A percentile compares a stretch with the other conserved stretches of the same genome.
phyloP scores from a whole-genome alignment of 2,113 vertebrate species.

The Gallinago paraguaiae region DNA sequence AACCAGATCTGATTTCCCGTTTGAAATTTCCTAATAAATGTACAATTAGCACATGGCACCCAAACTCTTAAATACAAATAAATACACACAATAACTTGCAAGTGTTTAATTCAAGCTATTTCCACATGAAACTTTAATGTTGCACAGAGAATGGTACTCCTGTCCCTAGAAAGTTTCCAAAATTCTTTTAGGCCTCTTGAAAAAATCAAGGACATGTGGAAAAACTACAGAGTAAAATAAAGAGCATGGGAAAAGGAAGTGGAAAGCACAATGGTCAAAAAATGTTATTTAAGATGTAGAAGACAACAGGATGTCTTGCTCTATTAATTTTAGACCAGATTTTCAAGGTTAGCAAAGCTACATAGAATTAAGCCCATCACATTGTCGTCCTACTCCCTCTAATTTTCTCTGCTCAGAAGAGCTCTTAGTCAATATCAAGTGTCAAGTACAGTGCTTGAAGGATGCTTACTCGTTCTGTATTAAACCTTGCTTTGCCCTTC shows the following conservation, averaged over 20 bases:
- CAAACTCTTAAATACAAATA: background rate
- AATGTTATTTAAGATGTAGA: background rate
- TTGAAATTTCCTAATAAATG: background rate
- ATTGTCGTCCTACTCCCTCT: background rate
- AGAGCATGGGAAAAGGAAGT: background rate
- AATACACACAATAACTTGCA: background rate
- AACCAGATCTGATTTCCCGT: background rate
- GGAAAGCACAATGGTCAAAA: background rate
- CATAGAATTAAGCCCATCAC: background rate
- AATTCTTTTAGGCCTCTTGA: background rate
- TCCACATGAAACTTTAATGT: background rate
- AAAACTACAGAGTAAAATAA: background rate
- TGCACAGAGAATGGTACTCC: background rate
- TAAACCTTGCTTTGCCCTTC: background rate
- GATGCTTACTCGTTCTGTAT: background rate
- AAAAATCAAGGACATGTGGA: background rate
- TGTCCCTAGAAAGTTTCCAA: background rate
- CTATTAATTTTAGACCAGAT: background rate
- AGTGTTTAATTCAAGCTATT: background rate
- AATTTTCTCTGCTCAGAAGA: background rate
- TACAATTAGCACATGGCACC: background rate
- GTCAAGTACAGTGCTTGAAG: background rate
- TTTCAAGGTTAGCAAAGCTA: background rate
- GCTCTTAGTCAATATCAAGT: background rate
- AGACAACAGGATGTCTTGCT: background rate